These are phyloP conservation scores for Pogoniulus pusillus DNA, from an alignment of 2,797 vertebrate genomes.

Conservation along the genomic window DNA sequence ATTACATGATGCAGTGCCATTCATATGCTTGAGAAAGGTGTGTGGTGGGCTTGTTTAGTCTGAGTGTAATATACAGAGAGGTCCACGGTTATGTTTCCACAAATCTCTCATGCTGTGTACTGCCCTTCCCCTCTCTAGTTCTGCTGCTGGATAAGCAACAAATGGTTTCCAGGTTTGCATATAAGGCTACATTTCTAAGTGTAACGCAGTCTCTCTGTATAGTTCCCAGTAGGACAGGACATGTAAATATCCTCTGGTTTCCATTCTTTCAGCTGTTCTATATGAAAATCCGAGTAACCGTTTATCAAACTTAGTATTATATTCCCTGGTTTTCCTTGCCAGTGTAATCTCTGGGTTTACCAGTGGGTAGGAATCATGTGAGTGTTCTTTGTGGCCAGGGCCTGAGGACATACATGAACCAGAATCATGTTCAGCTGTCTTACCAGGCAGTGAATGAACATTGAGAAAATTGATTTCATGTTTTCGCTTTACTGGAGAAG, in stretches of 20 bases:
- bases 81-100: background rate
- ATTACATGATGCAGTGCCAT: background rate
- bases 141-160: background rate
- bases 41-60: background rate
- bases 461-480: background rate
- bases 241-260: slow-evolving; percentile 4
- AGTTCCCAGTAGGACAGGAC: background rate
- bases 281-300: background rate
- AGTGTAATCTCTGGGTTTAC: background rate
- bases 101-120: background rate
- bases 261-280: background rate
- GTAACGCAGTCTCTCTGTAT: background rate
- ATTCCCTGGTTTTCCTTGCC: background rate
- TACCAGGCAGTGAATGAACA: background rate
- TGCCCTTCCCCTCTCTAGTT: background rate
- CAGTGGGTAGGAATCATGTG: rapidly evolving
- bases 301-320: background rate
- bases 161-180: background rate
- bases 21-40: background rate
- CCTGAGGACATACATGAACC: background rate
- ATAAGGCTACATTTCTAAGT: background rate
- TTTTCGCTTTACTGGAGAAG: background rate
- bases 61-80: background rate
- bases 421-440: background rate
- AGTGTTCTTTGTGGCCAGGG: background rate